Base-by-base conservation (phyloP, 64 coral and sea anemone species). In the Pachyseris speciosa region DNA sequence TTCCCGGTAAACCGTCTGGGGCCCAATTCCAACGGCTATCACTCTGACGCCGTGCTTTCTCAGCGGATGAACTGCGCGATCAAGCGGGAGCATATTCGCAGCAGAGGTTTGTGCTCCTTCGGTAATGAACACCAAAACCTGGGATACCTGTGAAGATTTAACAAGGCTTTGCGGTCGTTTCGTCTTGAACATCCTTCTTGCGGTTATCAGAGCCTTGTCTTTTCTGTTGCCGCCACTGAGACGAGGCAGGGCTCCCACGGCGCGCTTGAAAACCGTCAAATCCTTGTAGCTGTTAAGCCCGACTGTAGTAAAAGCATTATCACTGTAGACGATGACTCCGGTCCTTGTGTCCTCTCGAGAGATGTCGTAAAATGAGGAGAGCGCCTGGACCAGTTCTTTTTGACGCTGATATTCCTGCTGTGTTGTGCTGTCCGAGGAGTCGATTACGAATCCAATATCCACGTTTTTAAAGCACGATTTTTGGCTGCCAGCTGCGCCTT, bases 361-460 rank as follows among this genome's bases (percentile, higher is more conserved):
- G 34, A 90, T 43, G 1, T 80, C 76, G 3, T 90, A 73, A 77
- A 85, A 84, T 1, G 86, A 55, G 6, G 68, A 88, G n/a, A 94
- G 9, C 39, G 51, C 28, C 41, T 86, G 89, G 2, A 94, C 93
- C 8, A 94, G 84, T 44, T 85, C 15, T 69, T 94, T 94, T 66
- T 94, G 65, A 16, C 78, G 45, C 75, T 67, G 66, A 32, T 84
- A 94, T 38, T 90, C 89, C 30, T 64, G 52, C 33, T 24, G 5
- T 2, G 69, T 28, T 34, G 84, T 66, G 30, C 63, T 59, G 9
- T 68, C 64, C 12, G 93, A 90, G 13, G 93, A 84, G 65, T 89
- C 93, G 20, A 94, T 59, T 9, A 71, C 77, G 34, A 94, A 94
- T 31, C 87, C 93, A 29, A 94, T 31, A 60, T 94, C 93, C 70